Evolutionary conservation across 1,140 invertebrate genomes (phyloP).

Genomic region (Drosophila parvula): DNA sequence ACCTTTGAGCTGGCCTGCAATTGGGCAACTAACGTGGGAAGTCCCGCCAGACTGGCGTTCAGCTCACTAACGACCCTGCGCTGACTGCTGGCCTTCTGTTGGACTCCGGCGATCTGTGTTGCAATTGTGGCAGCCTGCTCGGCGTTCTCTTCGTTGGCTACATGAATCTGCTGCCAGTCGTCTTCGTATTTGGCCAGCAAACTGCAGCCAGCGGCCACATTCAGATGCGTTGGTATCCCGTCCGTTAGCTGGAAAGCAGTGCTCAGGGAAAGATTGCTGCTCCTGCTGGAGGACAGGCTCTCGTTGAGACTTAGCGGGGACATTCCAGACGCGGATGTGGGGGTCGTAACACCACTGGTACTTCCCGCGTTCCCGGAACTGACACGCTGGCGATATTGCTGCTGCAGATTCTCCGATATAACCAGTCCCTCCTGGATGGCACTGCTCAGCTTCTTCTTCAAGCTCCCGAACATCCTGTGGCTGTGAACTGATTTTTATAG

Average conservation of each 20-base stretch:
- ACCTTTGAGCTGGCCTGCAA: constrained; percentile 85
- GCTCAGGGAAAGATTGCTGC: constrained; percentile 46
- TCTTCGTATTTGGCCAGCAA: constrained; percentile 78
- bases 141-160: constrained; percentile 87
- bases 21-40: constrained; percentile 87
- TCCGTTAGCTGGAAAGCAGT: constrained; percentile 40
- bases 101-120: constrained; percentile 85
- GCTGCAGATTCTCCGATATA: constrained; percentile 77
- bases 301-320: constrained; percentile 49
- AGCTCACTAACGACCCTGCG: constrained; percentile 85
- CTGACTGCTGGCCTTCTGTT: constrained; percentile 85
- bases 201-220: constrained; percentile 74
- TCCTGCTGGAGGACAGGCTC: constrained; percentile 50
- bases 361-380: constrained; percentile 42
- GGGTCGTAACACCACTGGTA: constrained; percentile 26
- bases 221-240: constrained; percentile 65
- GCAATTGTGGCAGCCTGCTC: constrained; percentile 86
- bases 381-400: constrained; percentile 76
- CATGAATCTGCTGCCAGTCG: constrained; percentile 87
- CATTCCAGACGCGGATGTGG: neutral
- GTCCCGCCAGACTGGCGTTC: constrained; percentile 85
- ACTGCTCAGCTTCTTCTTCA: constrained; percentile 76
- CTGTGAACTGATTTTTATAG: neutral
- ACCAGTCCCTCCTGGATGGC: constrained; percentile 74
- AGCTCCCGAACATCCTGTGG: constrained; percentile 70